These are phyloP conservation scores for Sebastes baramenuke DNA, from an alignment of 2,797 vertebrate genomes.

Conservation along the genomic window DNA sequence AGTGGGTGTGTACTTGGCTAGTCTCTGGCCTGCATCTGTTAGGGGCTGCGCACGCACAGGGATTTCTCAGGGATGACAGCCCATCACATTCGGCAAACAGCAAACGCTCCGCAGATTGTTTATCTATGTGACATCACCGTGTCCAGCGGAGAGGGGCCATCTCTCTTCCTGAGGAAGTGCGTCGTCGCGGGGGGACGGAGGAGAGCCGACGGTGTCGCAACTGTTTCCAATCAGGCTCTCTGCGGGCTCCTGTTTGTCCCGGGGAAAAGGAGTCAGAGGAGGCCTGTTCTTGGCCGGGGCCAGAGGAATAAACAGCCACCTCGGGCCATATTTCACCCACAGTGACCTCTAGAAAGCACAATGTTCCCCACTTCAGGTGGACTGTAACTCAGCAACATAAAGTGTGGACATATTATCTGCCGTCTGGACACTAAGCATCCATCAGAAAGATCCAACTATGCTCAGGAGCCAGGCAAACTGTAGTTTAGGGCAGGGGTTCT, in stretches of 20 bases:
- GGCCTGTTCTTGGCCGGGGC: conserved; percentile 27
- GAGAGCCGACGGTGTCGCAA: conserved; percentile 58
- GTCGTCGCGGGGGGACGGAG: conserved; percentile 28
- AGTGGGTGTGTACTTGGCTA: conserved; percentile 61
- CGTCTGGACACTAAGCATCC: conserved; percentile 34
- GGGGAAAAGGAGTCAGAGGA: conserved; percentile 15
- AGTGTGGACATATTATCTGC: conserved; percentile 21
- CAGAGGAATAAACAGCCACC: conserved; percentile 37
- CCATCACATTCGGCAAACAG: conserved; percentile 66
- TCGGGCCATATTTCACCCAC: conserved; percentile 43
- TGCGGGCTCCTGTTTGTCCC: conserved; percentile 45
- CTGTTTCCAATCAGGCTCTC: conserved; percentile 71
- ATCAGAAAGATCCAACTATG: conserved; percentile 21
- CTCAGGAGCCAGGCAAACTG: conserved; percentile 1
- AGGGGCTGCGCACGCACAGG: conserved; percentile 49
- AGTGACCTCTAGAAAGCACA: conserved; percentile 34
- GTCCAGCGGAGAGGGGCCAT: conserved; percentile 55
- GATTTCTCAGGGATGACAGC: conserved; percentile 60
- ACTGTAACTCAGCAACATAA: conserved; percentile 42
- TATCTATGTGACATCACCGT: conserved; percentile 75
- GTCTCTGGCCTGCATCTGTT: conserved; percentile 59
- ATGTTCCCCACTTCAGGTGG: conserved; percentile 35
- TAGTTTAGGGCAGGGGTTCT: neutral
- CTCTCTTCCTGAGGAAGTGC: conserved; percentile 81
- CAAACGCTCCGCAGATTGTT: conserved; percentile 56